Conservation (phyloP, 1,140 invertebrate species). For the Stenopsyche tienmushanensis region DNA sequence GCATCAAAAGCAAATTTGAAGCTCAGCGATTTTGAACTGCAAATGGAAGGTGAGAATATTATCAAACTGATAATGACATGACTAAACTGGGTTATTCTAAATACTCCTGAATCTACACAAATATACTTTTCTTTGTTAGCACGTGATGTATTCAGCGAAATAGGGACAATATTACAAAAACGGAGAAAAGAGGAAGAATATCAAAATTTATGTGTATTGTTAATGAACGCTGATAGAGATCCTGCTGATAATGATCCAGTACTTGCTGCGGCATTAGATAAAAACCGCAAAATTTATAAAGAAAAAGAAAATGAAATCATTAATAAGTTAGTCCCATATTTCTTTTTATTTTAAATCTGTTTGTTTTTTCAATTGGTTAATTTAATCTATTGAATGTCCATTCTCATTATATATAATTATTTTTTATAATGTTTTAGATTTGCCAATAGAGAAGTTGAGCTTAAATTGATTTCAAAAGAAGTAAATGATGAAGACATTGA, state of each 20-base stretch:
- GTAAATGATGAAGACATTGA: conserved; percentile 15
- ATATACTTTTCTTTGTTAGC: conserved; percentile 19
- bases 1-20: conserved; percentile 17
- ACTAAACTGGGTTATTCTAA: too few species aligned
- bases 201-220: conserved; percentile 19
- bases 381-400: too few species aligned
- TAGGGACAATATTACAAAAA: conserved; percentile 33
- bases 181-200: conserved; percentile 24
- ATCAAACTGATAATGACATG: too few species aligned
- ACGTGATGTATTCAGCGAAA: conserved; percentile 23
- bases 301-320: conserved; percentile 31
- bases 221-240: conserved; percentile 8
- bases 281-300: conserved; percentile 21
- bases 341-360: not conserved
- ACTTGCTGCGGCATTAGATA: conserved; percentile 20
- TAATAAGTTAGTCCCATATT: conserved; percentile 22
- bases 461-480: conserved; percentile 15
- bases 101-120: too few species aligned
- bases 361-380: too few species aligned
- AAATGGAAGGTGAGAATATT: conserved; percentile 15
- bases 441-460: conserved; percentile 18
- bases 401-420: not conserved
- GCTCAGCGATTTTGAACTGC: conserved; percentile 14
- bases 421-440: conserved; percentile 27
- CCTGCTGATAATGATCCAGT: conserved; percentile 31